A percentile compares a stretch with the other conserved stretches of the same genome.
These are phyloP conservation scores for Podocnemis expansa DNA, from an alignment of 2,113 vertebrate genomes.

Conservation along the genomic window DNA sequence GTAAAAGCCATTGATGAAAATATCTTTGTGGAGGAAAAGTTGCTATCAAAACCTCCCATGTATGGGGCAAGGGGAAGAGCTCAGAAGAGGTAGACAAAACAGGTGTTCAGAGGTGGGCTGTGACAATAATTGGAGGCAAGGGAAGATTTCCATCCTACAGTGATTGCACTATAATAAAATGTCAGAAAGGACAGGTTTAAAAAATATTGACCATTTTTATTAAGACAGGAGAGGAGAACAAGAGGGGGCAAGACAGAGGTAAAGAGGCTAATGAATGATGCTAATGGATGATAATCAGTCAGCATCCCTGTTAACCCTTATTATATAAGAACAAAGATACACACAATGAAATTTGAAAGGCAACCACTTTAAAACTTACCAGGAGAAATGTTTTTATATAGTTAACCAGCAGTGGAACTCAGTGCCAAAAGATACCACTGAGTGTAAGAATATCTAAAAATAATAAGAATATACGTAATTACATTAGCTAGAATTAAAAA, in stretches of 20 bases:
- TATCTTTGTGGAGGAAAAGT: fast-evolving
- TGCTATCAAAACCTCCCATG: neutral
- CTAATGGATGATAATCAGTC: fast-evolving
- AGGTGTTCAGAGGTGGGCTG: neutral
- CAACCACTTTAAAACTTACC: neutral
- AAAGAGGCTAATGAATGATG: fast-evolving
- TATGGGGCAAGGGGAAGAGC: neutral
- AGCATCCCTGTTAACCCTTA: fast-evolving
- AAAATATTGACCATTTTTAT: fast-evolving
- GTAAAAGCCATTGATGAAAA: neutral
- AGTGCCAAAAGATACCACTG: neutral
- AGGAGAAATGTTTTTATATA: fast-evolving
- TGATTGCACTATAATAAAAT: neutral
- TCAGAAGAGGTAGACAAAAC: fast-evolving
- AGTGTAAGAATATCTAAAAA: fast-evolving
- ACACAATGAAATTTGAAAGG: neutral
- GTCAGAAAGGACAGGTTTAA: neutral
- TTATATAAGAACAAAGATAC: neutral
- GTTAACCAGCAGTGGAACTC: neutral
- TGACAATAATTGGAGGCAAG: neutral
- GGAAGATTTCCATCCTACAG: neutral
- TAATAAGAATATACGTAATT: neutral
- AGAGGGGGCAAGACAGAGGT: fast-evolving
- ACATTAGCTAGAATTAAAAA: neutral
- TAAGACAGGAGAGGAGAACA: neutral